These are phyloP conservation scores for Trematocara marginatum DNA, from an alignment of 2,113 vertebrate species.

Conservation along the genomic window DNA sequence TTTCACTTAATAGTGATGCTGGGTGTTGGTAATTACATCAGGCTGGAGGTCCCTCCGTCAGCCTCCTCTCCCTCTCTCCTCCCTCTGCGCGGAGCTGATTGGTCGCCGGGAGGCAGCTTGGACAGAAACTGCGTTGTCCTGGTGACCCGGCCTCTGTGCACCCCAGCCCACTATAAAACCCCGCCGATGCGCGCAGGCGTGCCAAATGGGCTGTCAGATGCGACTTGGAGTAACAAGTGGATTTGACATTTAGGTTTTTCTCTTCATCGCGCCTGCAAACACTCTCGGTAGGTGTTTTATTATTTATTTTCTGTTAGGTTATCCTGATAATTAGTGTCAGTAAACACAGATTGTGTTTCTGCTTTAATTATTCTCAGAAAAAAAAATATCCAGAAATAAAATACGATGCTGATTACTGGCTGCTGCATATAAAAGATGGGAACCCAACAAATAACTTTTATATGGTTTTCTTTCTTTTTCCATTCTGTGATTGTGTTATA, in stretches of 20 bases:
- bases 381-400: neutral
- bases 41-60: conserved; percentile 51
- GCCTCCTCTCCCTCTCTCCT: neutral
- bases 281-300: conserved; percentile 55
- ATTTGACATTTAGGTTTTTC: conserved; percentile 35
- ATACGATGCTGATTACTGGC: neutral
- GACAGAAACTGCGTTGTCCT: conserved; percentile 76
- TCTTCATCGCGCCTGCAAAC: conserved; percentile 22
- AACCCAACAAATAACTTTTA: neutral
- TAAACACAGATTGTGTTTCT: neutral
- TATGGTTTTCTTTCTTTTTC: neutral
- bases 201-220: conserved; percentile 69
- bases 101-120: conserved; percentile 68
- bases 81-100: conserved; percentile 69
- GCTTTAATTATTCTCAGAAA: neutral
- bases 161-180: conserved; percentile 76
- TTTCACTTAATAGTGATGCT: conserved; percentile 74
- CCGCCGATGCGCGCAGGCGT: conserved; percentile 54
- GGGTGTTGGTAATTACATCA: conserved; percentile 80
- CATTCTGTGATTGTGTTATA: neutral
- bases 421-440: neutral
- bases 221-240: conserved; percentile 67
- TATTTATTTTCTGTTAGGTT: neutral
- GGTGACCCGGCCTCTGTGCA: conserved; percentile 60
- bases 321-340: neutral